A percentile compares a stretch with the other conserved stretches of the same genome.
Conservation (phyloP, 2,888 invertebrate species). For the Pyrgus malvae region DNA sequence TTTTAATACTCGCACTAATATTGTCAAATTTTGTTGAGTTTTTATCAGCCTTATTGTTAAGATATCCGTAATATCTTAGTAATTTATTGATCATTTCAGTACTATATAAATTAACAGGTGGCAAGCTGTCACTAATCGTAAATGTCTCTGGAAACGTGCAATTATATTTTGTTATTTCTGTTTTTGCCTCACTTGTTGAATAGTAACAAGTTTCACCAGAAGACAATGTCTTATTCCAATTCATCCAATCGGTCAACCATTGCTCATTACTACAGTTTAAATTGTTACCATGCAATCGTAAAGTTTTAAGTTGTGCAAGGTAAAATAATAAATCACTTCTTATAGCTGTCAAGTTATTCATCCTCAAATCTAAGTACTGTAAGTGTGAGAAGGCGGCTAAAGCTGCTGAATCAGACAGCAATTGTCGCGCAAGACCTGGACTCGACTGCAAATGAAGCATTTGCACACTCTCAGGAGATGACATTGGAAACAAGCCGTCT, state of each 20-base stretch:
- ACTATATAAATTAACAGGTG: constrained; percentile 75
- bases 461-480: constrained; percentile 86
- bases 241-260: constrained; percentile 87
- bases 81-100: constrained; percentile 78
- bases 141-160: constrained; percentile 77
- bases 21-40: constrained; percentile 46
- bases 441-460: constrained; percentile 89
- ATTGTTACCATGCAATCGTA: constrained; percentile 86
- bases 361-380: constrained; percentile 86
- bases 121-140: constrained; percentile 74
- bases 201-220: constrained; percentile 71
- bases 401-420: constrained; percentile 87
- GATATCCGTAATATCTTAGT: constrained; percentile 70
- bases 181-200: constrained; percentile 66
- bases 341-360: constrained; percentile 80
- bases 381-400: constrained; percentile 87
- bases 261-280: constrained; percentile 86
- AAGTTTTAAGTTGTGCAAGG: constrained; percentile 85
- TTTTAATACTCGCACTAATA: constrained; percentile 37
- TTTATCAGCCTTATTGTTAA: constrained; percentile 72
- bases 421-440: constrained; percentile 85
- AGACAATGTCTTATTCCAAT: constrained; percentile 65
- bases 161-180: constrained; percentile 71
- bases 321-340: constrained; percentile 86
- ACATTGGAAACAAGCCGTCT: constrained; percentile 86